Percentiles rank a stretch among this genome's conserved stretches.
These are phyloP conservation scores for Acridotheres tristis DNA, from an alignment of 2,797 vertebrate genomes.

Conservation along the genomic window DNA sequence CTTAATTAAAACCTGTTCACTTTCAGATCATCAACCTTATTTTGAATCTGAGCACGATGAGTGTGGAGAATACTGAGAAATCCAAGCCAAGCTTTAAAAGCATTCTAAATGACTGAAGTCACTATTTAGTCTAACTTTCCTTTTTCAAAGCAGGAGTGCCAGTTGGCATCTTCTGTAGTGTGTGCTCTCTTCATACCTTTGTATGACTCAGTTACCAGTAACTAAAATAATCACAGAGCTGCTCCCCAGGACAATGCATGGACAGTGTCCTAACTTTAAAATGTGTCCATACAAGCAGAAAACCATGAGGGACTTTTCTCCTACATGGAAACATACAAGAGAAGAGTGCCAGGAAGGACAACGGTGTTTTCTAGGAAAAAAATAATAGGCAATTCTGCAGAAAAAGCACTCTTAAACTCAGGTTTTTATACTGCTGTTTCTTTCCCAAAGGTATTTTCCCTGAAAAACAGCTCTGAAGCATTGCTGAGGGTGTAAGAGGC, in stretches of 20 bases:
- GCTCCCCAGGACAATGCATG: background rate
- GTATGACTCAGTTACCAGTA: slow-evolving; percentile 8
- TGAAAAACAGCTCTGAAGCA: background rate
- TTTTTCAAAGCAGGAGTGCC: slow-evolving; percentile 27
- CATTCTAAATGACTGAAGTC: slow-evolving; percentile 62
- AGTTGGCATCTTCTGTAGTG: slow-evolving; percentile 26
- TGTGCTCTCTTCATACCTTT: slow-evolving; percentile 25
- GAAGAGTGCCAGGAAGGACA: background rate
- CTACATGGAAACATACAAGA: background rate
- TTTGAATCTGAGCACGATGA: background rate
- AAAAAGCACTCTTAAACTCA: background rate
- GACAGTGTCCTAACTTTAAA: background rate
- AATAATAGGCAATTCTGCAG: background rate
- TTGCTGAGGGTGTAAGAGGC: background rate
- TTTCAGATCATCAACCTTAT: background rate
- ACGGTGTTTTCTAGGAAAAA: background rate
- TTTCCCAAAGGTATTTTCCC: background rate
- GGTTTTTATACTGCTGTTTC: background rate
- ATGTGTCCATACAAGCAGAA: background rate
- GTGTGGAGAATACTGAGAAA: background rate
- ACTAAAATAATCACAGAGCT: slow-evolving; percentile 26
- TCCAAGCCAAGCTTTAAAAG: slow-evolving; percentile 53
- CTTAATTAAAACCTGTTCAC: background rate
- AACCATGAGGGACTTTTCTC: background rate
- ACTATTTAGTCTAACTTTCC: slow-evolving; percentile 65